These are phyloP conservation scores for Heliconius erato DNA, from an alignment of 2,888 invertebrate genomes.

Conservation along the genomic window DNA sequence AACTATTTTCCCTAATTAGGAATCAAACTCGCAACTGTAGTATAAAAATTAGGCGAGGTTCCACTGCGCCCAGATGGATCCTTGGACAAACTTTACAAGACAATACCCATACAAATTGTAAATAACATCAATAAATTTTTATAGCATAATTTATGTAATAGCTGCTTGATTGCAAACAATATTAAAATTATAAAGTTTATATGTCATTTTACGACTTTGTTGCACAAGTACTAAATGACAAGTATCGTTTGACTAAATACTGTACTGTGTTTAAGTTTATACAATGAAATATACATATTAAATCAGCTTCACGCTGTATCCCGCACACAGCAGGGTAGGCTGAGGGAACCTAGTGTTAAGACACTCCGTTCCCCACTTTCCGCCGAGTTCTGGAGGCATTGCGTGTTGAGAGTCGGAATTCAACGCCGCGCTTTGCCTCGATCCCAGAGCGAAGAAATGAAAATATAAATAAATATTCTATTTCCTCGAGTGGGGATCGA, in stretches of 20 bases:
- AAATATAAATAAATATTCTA: no score
- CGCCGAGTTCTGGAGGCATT: no score
- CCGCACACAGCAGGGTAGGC: no score
- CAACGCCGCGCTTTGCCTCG: no score
- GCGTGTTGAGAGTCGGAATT: no score
- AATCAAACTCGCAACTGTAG: neutral
- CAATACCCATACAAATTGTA: slow-evolving; percentile 27
- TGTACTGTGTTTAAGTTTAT: slow-evolving; percentile 24
- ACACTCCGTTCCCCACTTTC: no score
- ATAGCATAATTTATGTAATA: slow-evolving; percentile 13
- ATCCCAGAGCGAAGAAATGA: no score
- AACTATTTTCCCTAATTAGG: neutral
- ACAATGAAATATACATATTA: no score
- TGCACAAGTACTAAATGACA: neutral
- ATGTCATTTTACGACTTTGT: slow-evolving; percentile 31
- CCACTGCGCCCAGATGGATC: neutral
- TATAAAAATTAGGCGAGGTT: neutral
- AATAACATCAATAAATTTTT: slow-evolving; percentile 16
- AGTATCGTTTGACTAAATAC: slow-evolving; percentile 18
- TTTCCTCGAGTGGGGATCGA: no score
- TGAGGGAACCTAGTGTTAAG: no score
- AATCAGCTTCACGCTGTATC: no score
- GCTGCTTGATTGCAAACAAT: slow-evolving; percentile 30
- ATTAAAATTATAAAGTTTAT: slow-evolving; percentile 24
- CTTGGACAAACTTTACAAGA: neutral